Conservation (phyloP, 2,113 vertebrate species). For the Hippolais icterina region DNA sequence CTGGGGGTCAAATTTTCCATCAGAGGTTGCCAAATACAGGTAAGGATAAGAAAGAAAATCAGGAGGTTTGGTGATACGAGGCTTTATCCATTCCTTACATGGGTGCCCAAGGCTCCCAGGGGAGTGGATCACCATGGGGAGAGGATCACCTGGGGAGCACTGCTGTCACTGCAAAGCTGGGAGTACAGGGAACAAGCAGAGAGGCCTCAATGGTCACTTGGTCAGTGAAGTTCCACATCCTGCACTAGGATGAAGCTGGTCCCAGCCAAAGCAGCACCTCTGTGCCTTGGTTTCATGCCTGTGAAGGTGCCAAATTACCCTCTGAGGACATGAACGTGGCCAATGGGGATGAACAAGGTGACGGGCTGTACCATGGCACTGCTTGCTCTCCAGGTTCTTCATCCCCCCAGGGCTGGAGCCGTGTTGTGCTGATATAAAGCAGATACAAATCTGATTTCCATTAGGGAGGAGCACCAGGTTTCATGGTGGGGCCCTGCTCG, state of each 20-base stretch:
- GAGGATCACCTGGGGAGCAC: neutral
- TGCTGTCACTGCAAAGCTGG: neutral
- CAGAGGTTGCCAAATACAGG: neutral
- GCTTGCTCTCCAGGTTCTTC: neutral
- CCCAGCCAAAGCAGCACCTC: neutral
- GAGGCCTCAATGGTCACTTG: neutral
- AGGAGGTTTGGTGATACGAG: neutral
- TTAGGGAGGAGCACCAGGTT: neutral
- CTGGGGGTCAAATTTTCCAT: neutral
- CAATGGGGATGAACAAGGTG: neutral
- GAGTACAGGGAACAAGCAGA: neutral
- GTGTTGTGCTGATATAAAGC: neutral
- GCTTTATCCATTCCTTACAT: fast-evolving
- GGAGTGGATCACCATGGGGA: neutral
- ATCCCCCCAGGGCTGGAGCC: neutral
- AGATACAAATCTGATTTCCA: conserved; percentile 36
- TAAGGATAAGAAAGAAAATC: neutral
- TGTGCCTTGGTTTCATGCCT: neutral
- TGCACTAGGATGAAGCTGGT: neutral
- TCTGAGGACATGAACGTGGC: fast-evolving
- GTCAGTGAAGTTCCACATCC: fast-evolving
- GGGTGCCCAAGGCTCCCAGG: fast-evolving
- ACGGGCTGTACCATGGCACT: neutral
- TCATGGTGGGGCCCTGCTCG: fast-evolving
- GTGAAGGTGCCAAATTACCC: neutral